Conservation (phyloP, 2,113 vertebrate genomes). For the Psittacula cyanocephala region DNA sequence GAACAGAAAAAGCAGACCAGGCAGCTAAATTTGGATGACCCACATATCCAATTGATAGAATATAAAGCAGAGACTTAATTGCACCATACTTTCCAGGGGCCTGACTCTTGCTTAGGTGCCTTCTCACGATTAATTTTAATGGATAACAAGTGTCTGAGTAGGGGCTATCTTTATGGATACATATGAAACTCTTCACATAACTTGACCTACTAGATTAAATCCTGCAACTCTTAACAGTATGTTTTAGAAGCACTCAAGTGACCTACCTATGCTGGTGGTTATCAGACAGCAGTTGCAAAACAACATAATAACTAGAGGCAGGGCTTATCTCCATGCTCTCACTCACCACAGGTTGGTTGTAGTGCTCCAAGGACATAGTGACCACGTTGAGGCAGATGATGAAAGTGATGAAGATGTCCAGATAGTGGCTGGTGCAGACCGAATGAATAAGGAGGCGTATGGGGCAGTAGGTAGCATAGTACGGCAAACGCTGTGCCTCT, state of each 20-base stretch:
- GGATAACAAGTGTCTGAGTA: neutral
- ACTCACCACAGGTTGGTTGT: constrained; percentile 92
- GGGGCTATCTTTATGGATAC: neutral
- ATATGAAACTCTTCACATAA: neutral
- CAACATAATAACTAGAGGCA: neutral
- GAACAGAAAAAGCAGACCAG: neutral
- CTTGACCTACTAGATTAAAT: neutral
- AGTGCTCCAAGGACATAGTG: constrained; percentile 99
- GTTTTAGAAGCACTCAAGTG: neutral
- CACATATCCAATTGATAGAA: neutral
- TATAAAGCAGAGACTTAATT: constrained; percentile 10
- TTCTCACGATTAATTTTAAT: neutral
- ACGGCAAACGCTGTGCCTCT: constrained; percentile 95
- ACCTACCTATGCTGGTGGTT: neutral
- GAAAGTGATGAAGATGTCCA: constrained; percentile 99
- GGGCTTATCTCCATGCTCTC: neutral
- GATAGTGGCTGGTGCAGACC: constrained; percentile 95
- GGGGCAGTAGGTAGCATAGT: constrained; percentile 89
- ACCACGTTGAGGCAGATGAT: constrained; percentile 98
- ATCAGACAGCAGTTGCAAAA: neutral
- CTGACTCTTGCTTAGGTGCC: neutral
- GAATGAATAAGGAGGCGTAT: constrained; percentile 94
- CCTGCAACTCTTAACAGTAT: neutral
- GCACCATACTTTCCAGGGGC: neutral
- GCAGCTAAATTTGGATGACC: constrained; percentile 7